Evolutionary conservation across 2,888 invertebrate species (phyloP), one percentile per base, ranked within the genome.

Genomic region (Drosophila formosana): DNA sequence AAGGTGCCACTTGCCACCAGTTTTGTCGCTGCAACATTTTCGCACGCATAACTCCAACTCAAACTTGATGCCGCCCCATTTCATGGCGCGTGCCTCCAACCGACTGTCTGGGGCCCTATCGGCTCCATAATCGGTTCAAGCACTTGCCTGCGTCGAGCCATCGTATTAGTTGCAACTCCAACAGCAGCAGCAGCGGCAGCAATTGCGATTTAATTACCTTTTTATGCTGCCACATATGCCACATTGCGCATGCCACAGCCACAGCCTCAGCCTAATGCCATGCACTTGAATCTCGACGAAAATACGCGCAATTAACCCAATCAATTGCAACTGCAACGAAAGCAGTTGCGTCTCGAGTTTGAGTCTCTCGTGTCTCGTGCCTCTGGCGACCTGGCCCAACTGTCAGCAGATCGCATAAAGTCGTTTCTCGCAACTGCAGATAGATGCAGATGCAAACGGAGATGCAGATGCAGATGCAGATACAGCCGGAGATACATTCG

Each of bases 41-140:
- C 88, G 90, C 90, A 87, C 90, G 90, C 86, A 90, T 83, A 87
- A 75, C 84, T 89, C 62, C 51, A 39, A 60, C 60, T 49, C 52
- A n/a, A 23, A 41, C 50, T 51, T 8, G 56, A 41, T 67, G 68
- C 41, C 25, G 34, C 23, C 68, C 73, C 75, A 74, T 75, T 75
- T 65, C 57, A 66, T 64, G 82, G 78, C 78, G 74, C 78, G 82
- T 81, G 78, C 75, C 80, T 55, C 55, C 68, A 78, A 81, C 78
- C 68, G 67, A 58, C 58, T 60, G 67, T 61, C 58, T 60, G 34
- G 9, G 34, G 9, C 37, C 37, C 37, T 37, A 37, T 37, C 37
- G 37, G 56, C 60, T 46, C 75, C 72, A 78, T 81, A 78, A 73
- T 75, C 75, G 74, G 37, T 37, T n/a, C 25, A 50, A 41, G 39